Percentiles rank a stretch among this genome's conserved stretches.
Evolutionary conservation across 2,113 vertebrate genomes (phyloP).

Genomic region (Pontoporia blainvillei): DNA sequence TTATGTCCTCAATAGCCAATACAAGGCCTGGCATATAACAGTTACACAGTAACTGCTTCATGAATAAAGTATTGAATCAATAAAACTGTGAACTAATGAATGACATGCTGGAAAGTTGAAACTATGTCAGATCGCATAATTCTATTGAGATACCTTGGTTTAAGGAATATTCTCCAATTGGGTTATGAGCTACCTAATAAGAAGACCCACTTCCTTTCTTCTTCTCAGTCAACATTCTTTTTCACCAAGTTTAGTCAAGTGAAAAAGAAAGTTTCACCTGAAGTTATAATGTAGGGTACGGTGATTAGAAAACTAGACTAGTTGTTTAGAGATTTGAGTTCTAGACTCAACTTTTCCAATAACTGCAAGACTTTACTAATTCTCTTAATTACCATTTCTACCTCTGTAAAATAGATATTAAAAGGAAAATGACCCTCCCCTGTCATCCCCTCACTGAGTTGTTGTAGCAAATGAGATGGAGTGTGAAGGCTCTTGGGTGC

Average conservation of each 20-base stretch:
- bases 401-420: neutral
- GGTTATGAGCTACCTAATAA: neutral
- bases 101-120: neutral
- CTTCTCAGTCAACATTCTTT: neutral
- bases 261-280: neutral
- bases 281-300: neutral
- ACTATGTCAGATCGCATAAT: neutral
- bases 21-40: neutral
- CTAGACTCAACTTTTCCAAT: slow-evolving; percentile 5
- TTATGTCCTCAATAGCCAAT: neutral
- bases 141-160: neutral
- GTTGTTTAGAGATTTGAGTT: neutral
- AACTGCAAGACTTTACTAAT: neutral
- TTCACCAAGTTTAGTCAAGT: neutral
- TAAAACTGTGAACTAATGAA: neutral
- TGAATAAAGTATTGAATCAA: neutral
- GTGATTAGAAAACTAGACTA: neutral
- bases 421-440: neutral
- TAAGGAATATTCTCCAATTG: neutral
- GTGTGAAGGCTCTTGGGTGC: neutral
- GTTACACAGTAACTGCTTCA: neutral
- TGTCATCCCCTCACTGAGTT: neutral
- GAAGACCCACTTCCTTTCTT: neutral
- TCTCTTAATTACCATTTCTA: neutral
- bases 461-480: neutral